Evolutionary conservation across 2,797 vertebrate genomes (phyloP).

Genomic region (Microctenopoma lineatum): DNA sequence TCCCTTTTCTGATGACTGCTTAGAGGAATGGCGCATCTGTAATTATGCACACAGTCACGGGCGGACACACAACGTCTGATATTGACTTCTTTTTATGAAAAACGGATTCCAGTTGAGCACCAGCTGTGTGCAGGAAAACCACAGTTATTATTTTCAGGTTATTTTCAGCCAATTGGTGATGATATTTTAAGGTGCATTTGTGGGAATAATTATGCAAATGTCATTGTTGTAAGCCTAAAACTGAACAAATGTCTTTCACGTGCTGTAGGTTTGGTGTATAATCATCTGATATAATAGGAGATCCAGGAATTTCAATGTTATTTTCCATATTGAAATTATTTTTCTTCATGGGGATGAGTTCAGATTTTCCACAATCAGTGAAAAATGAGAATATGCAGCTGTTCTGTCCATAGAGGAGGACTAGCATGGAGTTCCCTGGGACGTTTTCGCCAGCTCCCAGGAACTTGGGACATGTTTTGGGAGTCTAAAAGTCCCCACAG

Average conservation of each 20-base stretch:
- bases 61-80: constrained; percentile 57
- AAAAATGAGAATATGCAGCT: constrained; percentile 77
- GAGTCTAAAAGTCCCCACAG: constrained; percentile 66
- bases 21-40: constrained; percentile 74
- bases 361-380: constrained; percentile 46
- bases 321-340: neutral
- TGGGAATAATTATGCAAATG: neutral
- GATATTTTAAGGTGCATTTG: neutral
- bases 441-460: constrained; percentile 57
- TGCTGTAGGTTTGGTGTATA: too few species aligned
- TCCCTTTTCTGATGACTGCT: constrained; percentile 80
- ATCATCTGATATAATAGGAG: neutral
- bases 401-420: constrained; percentile 56
- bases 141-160: neutral
- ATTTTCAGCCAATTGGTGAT: constrained; percentile 37
- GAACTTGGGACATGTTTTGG: constrained; percentile 59
- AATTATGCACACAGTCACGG: constrained; percentile 73
- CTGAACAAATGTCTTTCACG: neutral
- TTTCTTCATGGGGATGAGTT: constrained; percentile 39
- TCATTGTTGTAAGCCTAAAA: neutral
- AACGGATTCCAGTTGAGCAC: constrained; percentile 42
- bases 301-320: neutral
- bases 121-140: constrained; percentile 54
- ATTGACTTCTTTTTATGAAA: constrained; percentile 63
- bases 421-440: constrained; percentile 78